These are phyloP conservation scores for Opisthocomus hoazin DNA, from an alignment of 2,113 vertebrate genomes.

Conservation along the genomic window DNA sequence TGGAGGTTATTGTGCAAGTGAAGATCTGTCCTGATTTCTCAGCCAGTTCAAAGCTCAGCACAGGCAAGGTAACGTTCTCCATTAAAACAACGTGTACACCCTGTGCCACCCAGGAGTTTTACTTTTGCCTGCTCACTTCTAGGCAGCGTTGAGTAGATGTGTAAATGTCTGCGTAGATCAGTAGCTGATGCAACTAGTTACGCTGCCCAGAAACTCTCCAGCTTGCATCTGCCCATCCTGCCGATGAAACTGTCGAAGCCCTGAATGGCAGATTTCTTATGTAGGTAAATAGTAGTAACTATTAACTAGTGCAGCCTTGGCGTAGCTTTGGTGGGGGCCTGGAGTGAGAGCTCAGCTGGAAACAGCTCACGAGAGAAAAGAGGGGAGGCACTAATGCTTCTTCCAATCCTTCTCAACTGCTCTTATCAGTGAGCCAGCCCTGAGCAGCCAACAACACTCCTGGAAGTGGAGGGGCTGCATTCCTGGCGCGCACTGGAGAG, in stretches of 20 bases:
- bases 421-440: neutral
- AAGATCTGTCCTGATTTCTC: neutral
- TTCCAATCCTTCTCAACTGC: neutral
- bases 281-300: neutral
- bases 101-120: neutral
- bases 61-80: neutral
- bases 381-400: neutral
- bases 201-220: neutral
- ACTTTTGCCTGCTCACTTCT: neutral
- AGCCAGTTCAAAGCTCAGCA: neutral
- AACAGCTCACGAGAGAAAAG: neutral
- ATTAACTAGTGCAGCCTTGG: neutral
- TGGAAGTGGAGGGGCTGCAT: neutral
- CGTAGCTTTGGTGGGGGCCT: neutral
- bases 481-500: neutral
- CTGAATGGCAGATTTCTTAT: neutral
- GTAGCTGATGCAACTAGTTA: neutral
- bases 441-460: neutral
- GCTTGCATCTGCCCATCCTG: neutral
- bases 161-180: fast-evolving
- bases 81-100: neutral
- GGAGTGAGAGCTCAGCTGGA: neutral
- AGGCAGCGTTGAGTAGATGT: neutral
- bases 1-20: neutral
- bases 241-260: neutral